A percentile compares a stretch with the other conserved stretches of the same genome.
Evolutionary conservation across 2,888 invertebrate genomes (phyloP).

Genomic region (Griposia aprilina): DNA sequence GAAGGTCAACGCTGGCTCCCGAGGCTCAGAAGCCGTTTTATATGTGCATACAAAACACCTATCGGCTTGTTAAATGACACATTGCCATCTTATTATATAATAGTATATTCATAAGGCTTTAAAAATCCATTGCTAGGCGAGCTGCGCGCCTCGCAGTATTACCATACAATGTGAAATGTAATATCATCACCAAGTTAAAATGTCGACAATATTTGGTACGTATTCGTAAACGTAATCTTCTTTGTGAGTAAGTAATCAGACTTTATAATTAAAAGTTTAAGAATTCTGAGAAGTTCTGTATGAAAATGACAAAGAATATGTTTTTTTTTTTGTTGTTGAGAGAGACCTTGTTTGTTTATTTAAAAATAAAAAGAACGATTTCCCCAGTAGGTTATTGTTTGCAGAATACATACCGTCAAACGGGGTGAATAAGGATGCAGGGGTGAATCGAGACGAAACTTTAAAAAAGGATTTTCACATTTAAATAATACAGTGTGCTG

Average conservation of each 20-base stretch:
- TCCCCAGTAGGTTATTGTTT: background rate
- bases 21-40: slow-evolving; percentile 64
- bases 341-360: slow-evolving; percentile 6
- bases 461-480: too few species aligned
- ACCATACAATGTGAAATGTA: slow-evolving; percentile 56
- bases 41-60: slow-evolving; percentile 70
- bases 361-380: background rate
- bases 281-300: background rate
- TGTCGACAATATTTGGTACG: slow-evolving; percentile 10
- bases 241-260: slow-evolving; percentile 20
- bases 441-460: too few species aligned
- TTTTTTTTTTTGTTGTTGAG: background rate
- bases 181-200: slow-evolving; percentile 43
- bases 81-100: slow-evolving; percentile 62
- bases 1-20: slow-evolving; percentile 68
- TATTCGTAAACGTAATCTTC: slow-evolving; percentile 39
- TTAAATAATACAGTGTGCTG: too few species aligned
- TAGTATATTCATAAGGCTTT: slow-evolving; percentile 56
- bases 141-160: slow-evolving; percentile 22
- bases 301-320: slow-evolving; percentile 9
- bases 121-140: slow-evolving; percentile 36
- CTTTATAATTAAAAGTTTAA: slow-evolving; percentile 45
- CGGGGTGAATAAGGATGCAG: too few species aligned
- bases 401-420: background rate
- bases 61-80: slow-evolving; percentile 61